Percentiles rank a stretch among this genome's conserved stretches.
These are phyloP conservation scores for Chymomyza procnemis DNA, from an alignment of 2,888 invertebrate genomes.

Conservation along the genomic window DNA sequence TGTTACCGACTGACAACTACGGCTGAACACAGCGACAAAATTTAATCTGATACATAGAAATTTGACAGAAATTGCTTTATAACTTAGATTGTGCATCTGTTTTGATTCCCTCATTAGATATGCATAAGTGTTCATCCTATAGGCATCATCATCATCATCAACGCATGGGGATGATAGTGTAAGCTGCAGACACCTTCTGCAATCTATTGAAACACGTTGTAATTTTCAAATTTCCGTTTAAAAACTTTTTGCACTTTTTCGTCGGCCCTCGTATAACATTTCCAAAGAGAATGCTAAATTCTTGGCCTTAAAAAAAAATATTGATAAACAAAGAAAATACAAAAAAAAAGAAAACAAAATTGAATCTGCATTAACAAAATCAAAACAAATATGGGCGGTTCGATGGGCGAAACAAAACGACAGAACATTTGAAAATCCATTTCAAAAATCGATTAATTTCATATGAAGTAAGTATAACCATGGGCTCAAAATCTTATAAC, in stretches of 20 bases:
- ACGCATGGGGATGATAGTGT: too few species aligned
- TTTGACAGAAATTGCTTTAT: slow-evolving; percentile 63
- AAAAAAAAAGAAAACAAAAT: too few species aligned
- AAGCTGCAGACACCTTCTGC: too few species aligned
- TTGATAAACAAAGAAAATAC: too few species aligned
- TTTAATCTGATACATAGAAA: slow-evolving; percentile 75
- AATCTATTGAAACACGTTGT: too few species aligned
- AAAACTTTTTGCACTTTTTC: too few species aligned
- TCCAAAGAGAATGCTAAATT: neutral
- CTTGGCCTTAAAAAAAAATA: neutral
- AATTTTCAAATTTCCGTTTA: too few species aligned
- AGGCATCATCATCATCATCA: too few species aligned
- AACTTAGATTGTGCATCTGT: slow-evolving; percentile 64
- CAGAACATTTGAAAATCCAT: slow-evolving; percentile 47
- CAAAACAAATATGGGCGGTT: slow-evolving; percentile 71
- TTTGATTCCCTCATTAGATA: slow-evolving; percentile 76
- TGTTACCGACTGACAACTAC: slow-evolving; percentile 32
- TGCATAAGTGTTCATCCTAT: slow-evolving; percentile 65
- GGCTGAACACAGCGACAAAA: slow-evolving; percentile 35
- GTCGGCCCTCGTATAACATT: too few species aligned
- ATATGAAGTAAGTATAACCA: slow-evolving; percentile 71
- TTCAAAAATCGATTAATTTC: slow-evolving; percentile 77
- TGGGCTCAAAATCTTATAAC: slow-evolving; percentile 76
- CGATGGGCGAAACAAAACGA: slow-evolving; percentile 60
- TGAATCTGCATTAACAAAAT: neutral